Evolutionary conservation across 2,797 vertebrate genomes (phyloP), one percentile per base, ranked within the genome.

Genomic region (Tiaroga cobitis): DNA sequence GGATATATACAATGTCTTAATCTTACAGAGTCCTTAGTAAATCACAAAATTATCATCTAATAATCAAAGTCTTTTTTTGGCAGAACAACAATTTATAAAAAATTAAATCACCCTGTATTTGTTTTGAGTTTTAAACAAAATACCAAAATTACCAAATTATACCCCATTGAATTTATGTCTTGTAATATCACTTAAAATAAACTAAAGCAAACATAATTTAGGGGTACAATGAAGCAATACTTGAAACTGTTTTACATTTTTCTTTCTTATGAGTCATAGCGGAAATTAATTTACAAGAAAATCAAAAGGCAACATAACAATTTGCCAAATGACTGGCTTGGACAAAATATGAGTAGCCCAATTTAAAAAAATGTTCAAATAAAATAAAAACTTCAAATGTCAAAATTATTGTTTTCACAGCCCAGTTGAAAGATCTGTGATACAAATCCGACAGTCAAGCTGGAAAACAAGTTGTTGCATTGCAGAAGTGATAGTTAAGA

Each of bases 1-100:
- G 90, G 88, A 88, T 94, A 94, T 94, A 91, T 94, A 95, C 94
- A 92, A 63, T 87, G 32, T 69, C 51, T 74, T 51, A 61, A 43
- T 80, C 77, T 80, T 73, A 80, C 75, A 43, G 43, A 67, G 26
- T 75, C 68, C 59, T 11, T 46, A 43, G 3, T 85, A 49, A 49
- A 76, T 59, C 65, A 32, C 41, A 43, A 43, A 54, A 26, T 67
- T 41, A 0, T 70, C 6, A 68, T 26, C n/a, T 13, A 43, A 72
- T 46, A 65, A 59, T 83, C 39, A 75, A 83, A 76, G 19, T 37
- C 6, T 4, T n/a, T 37, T 76, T 81, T 46, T 68, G 82, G 59
- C 82, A 77, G 54, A 76, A 68, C 18, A 49, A 72, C 29, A 39
- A 39, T 69, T 51, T 43, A 18, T 78, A 85, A 73, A 82, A 87